Evolutionary conservation across 1,140 invertebrate species (phyloP), one percentile per base, ranked within the genome.

Genomic region (Berghia stephanieae): DNA sequence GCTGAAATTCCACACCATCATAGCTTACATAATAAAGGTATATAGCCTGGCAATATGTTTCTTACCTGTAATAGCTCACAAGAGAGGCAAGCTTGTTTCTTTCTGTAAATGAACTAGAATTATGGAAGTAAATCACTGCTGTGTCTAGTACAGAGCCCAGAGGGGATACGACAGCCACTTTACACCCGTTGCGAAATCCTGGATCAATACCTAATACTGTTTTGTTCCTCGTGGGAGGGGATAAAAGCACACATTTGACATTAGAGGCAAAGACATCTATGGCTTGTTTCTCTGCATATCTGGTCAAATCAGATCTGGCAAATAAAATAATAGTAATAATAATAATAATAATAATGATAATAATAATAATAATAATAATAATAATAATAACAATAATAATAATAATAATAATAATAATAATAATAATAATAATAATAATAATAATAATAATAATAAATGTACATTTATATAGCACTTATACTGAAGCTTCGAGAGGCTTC

Each of bases 191-290:
- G 73, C 86, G 90, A 86, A 94, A 96, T 0, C 96, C 92, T 3
- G 96, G 96, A 92, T 98, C 96, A 52, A 98, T 92, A 0, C 95
- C 96, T 18, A 96, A 86, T 60, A 97, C 94, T 0, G 90, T 90
- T 87, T 93, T 92, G n/a, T 94, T 94, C 86, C 94, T 93, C 0
- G 96, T 90, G 0, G 96, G 95, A 21, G 94, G 92, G 36, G 92
- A 92, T 3, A 97, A 86, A 3, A 98, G 87, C 52, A 97, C 90
- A 79, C 95, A 93, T 83, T 95, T 95, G 36, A 98, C 88, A 89
- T 98, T 98, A 2, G 90, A 91, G 5, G 93, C 93, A 89, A 98
- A 97, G 1, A 96, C 94, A 81, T 94, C 92, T 24, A 96, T 93
- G 0, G 96, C 94, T 67, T 94, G 94, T 81, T 93, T 93, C 82